phyloP scores from a whole-genome alignment of 2,888 invertebrate species.

The Ophion slaviceki region DNA sequence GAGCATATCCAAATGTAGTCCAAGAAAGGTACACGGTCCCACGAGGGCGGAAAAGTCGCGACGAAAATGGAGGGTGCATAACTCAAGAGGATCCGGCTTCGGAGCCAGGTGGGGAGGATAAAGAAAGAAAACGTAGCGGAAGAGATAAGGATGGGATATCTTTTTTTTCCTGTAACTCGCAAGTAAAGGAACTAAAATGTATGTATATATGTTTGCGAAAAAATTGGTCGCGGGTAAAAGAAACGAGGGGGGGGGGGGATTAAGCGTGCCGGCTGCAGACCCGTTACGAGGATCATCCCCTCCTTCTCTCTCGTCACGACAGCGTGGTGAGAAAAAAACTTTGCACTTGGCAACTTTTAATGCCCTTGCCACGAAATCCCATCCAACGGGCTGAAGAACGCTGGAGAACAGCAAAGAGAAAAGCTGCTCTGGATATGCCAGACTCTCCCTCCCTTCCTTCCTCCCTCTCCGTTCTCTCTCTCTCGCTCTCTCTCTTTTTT shows the following conservation, averaged over 20 bases:
- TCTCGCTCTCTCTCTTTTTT: background rate
- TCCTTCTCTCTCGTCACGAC: constrained; percentile 14
- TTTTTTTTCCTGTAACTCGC: constrained; percentile 22
- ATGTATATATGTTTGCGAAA: constrained; percentile 61
- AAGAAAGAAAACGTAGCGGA: constrained; percentile 27
- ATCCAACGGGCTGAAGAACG: constrained; percentile 49
- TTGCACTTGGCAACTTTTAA: constrained; percentile 83
- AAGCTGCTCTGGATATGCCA: constrained; percentile 5
- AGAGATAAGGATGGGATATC: constrained; percentile 42
- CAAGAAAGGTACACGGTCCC: background rate
- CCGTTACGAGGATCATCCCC: constrained; percentile 79
- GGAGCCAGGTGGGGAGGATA: constrained; percentile 23
- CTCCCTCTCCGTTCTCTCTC: constrained; percentile 19
- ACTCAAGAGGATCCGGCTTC: constrained; percentile 24
- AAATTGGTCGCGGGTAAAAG: constrained; percentile 81
- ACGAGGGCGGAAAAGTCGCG: constrained; percentile 41
- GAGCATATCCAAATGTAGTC: too few relatives aligned
- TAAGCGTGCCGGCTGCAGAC: constrained; percentile 79
- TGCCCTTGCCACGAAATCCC: constrained; percentile 77
- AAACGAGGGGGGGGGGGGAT: constrained; percentile 70
- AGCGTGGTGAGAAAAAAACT: constrained; percentile 75
- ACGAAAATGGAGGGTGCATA: constrained; percentile 4
- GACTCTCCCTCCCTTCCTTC: constrained; percentile 10
- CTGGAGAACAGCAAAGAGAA: background rate
- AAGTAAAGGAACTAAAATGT: constrained; percentile 57